A percentile compares a stretch with the other conserved stretches of the same genome.
Conservation (phyloP, 2,888 invertebrate species). For the Aporophyla lueneburgensis region DNA sequence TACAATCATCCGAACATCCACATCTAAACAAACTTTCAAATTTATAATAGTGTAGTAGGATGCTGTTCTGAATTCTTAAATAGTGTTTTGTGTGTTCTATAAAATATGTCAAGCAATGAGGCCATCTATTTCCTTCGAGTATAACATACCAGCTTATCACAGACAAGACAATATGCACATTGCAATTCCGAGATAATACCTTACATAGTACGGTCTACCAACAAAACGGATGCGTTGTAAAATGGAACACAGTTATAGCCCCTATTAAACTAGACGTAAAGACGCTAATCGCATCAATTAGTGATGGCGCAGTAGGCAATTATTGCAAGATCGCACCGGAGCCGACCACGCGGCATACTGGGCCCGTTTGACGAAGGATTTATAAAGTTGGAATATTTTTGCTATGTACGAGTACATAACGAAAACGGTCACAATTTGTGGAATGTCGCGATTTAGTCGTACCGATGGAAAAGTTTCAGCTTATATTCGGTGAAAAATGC, state of each 20-base stretch:
- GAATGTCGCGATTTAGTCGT: slow-evolving; percentile 60
- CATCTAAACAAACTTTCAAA: too few species aligned
- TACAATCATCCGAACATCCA: too few species aligned
- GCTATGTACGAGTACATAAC: slow-evolving; percentile 49
- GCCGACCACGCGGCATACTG: slow-evolving; percentile 36
- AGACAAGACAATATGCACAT: slow-evolving; percentile 20
- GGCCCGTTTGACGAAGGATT: slow-evolving; percentile 38
- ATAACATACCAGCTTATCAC: neutral
- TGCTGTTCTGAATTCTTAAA: neutral
- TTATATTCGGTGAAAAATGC: slow-evolving; percentile 61
- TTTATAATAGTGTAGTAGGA: neutral
- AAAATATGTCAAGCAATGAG: neutral
- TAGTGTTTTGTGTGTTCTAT: neutral
- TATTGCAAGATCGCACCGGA: slow-evolving; percentile 36
- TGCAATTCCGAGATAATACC: slow-evolving; percentile 26
- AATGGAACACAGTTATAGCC: slow-evolving; percentile 14
- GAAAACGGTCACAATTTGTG: slow-evolving; percentile 57
- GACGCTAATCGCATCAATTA: slow-evolving; percentile 44
- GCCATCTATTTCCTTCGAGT: neutral
- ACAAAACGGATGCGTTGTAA: neutral
- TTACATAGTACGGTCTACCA: neutral
- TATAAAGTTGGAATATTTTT: slow-evolving; percentile 58
- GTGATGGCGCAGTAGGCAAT: slow-evolving; percentile 44
- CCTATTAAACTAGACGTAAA: slow-evolving; percentile 38
- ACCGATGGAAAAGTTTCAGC: slow-evolving; percentile 58